A percentile compares a stretch with the other conserved stretches of the same genome.
phyloP scores from a whole-genome alignment of 2,113 vertebrate species.

The Melanerpes aurifrons region DNA sequence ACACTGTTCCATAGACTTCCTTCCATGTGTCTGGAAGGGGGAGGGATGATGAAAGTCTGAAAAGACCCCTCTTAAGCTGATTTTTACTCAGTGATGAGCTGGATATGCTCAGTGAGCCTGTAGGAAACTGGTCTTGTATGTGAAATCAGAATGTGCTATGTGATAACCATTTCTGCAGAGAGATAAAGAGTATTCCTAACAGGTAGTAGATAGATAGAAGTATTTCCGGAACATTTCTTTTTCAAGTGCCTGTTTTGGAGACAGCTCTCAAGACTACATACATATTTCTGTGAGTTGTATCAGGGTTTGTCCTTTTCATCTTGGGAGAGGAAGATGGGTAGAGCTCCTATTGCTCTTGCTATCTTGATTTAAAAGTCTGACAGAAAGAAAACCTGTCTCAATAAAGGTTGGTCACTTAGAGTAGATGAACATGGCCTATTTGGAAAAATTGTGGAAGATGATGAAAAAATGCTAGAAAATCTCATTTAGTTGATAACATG shows the following conservation, averaged over 20 bases:
- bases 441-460: neutral
- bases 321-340: neutral
- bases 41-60: neutral
- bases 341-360: neutral
- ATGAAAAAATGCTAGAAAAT: neutral
- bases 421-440: neutral
- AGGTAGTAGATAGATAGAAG: neutral
- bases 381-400: neutral
- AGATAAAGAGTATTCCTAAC: neutral
- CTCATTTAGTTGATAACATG: neutral
- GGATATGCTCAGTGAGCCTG: slow-evolving; percentile 11
- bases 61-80: slow-evolving; percentile 10
- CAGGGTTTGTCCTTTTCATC: neutral
- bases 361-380: neutral
- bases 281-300: neutral
- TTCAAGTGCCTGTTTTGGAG: neutral
- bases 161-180: neutral
- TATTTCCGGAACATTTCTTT: neutral
- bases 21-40: neutral
- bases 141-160: neutral
- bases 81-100: neutral
- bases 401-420: neutral
- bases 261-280: neutral
- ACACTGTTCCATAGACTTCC: neutral
- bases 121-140: neutral